A percentile compares a stretch with the other conserved stretches of the same genome.
Evolutionary conservation across 2,113 vertebrate species (phyloP).

Genomic region (Microcebus tavaratra): DNA sequence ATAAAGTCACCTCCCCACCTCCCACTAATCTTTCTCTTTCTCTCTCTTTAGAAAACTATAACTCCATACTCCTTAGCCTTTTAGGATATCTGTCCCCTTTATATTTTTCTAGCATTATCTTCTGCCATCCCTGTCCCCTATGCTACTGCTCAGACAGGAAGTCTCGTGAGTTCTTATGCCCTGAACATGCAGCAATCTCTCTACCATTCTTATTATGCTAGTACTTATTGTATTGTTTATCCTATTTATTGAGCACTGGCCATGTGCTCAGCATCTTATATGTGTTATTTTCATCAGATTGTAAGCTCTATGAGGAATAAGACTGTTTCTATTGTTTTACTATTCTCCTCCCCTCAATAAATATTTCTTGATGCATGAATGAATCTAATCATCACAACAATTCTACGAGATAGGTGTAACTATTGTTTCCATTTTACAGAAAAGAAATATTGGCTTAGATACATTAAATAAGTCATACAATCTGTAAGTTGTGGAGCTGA

Average conservation of each 20-base stretch:
- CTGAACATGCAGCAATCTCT: not conserved
- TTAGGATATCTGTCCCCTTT: not conserved
- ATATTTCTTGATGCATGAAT: not conserved
- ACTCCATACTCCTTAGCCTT: not conserved
- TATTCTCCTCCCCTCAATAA: not conserved
- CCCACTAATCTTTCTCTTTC: not conserved
- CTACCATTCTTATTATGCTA: not conserved
- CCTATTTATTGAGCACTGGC: not conserved
- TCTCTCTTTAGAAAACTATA: no score
- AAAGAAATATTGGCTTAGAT: not conserved
- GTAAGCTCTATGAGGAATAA: not conserved
- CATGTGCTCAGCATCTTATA: not conserved
- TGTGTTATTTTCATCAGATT: not conserved
- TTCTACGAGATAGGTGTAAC: not conserved
- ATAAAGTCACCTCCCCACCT: not conserved
- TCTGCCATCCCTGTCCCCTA: not conserved
- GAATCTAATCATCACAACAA: not conserved
- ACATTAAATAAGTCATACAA: not conserved
- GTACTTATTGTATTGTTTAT: not conserved
- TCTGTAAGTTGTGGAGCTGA: not conserved
- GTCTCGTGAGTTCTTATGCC: not conserved
- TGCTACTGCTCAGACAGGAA: not conserved
- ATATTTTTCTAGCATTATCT: not conserved
- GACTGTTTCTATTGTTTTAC: not conserved
- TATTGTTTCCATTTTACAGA: not conserved